Evolutionary conservation across 1,140 invertebrate genomes (phyloP), one percentile per base, ranked within the genome.

Genomic region (Drosophila bifasciata): DNA sequence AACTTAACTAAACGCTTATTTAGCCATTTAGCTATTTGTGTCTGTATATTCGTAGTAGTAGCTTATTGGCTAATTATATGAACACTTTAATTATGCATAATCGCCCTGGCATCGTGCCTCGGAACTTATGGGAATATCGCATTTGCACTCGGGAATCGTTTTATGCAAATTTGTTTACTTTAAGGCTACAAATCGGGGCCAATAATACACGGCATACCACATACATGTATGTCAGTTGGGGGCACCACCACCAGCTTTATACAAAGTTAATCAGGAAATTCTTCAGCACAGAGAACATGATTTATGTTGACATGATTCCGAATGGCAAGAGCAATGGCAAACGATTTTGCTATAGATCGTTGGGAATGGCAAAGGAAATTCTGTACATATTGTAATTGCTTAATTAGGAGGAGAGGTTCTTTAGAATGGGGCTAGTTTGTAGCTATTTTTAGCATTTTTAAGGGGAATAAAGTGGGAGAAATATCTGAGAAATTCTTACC

Each of bases 1-100:
- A 86, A 67, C 73, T 78, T 58, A 74, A 62, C 64, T 68, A 78
- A 86, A 67, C 73, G 81, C 66, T 81, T 72, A 67, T 68, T 76
- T 52, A 51, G 40, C 11, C 66, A 59, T 63, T 73, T 72, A 49
- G 15, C 44, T 45, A 41, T 51, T 55, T 25, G 48, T 44, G 25
- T 66, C 44, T 23, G 32, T 56, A 45, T 45, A 58, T 9, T 45
- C 67, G 44, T 23, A 19, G 15, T 48, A 55, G 44, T 51, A 58
- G 49, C 50, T 52, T 32, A 28, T 51, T 51, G 45, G 63, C 73
- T 83, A 75, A 79, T 83, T 83, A 79, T 64, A 49, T 68, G 46
- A 79, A 76, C 71, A 76, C 62, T 68, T 68, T 46, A 43, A 75
- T 56, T 70, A 72, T 71, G 46, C 43, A 49, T 36, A 67, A 67